Evolutionary conservation across 2,888 invertebrate genomes (phyloP).

Genomic region (Cheilosia vernalis): DNA sequence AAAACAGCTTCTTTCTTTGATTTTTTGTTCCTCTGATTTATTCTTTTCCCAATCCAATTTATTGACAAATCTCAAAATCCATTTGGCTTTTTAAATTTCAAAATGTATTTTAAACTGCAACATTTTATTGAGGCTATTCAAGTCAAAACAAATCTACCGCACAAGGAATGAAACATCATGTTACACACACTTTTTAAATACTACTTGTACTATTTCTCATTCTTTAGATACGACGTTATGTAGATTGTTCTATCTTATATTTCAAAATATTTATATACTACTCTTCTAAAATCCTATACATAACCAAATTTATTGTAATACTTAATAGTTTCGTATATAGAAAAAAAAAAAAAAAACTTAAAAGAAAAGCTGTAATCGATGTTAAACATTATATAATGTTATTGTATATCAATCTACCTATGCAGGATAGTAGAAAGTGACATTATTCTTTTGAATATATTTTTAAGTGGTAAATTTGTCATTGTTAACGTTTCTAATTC

Average conservation of each 20-base stretch:
- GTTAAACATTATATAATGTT: slow-evolving; percentile 39
- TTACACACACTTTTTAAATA: slow-evolving; percentile 45
- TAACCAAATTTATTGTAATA: slow-evolving; percentile 10
- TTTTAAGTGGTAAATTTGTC: slow-evolving; percentile 21
- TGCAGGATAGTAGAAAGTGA: slow-evolving; percentile 31
- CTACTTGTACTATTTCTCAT: slow-evolving; percentile 21
- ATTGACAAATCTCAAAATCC: no score
- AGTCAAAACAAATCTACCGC: slow-evolving; percentile 35
- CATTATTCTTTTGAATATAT: not conserved
- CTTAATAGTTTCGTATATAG: slow-evolving; percentile 27
- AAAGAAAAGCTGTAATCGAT: slow-evolving; percentile 45
- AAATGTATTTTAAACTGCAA: not conserved
- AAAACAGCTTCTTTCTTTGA: no score
- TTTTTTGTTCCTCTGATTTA: no score
- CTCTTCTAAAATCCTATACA: slow-evolving; percentile 3
- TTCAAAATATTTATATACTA: slow-evolving; percentile 8
- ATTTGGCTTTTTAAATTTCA: no score
- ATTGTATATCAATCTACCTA: slow-evolving; percentile 72
- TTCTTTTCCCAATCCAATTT: no score
- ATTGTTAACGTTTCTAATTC: slow-evolving; percentile 19
- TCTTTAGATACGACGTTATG: slow-evolving; percentile 36
- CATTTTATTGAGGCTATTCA: slow-evolving; percentile 51
- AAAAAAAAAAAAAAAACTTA: slow-evolving; percentile 25
- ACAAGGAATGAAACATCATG: slow-evolving; percentile 59
- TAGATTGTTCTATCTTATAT: slow-evolving; percentile 35